Evolutionary conservation across 2,797 vertebrate genomes (phyloP).

Genomic region (Silurus aristotelis): DNA sequence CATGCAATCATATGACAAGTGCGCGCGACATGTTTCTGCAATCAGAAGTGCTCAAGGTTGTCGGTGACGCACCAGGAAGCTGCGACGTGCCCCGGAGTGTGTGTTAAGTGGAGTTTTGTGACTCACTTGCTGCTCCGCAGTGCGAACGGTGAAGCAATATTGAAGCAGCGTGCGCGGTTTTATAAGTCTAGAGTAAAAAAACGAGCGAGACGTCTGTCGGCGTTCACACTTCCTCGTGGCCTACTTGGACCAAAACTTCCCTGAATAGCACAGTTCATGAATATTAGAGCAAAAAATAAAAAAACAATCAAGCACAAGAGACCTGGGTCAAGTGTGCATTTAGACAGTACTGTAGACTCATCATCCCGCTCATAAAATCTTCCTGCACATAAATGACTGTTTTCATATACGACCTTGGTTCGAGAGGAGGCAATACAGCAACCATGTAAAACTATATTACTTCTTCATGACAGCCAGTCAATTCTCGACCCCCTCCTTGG

Average conservation of each 20-base stretch:
- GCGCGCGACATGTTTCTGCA: constrained; percentile 12
- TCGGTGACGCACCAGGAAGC: constrained; percentile 34
- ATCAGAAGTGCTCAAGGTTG: constrained; percentile 37
- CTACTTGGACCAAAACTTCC: constrained; percentile 3
- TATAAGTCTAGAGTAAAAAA: constrained; percentile 22
- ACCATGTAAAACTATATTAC: constrained; percentile 26
- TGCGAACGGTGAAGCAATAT: constrained; percentile 10
- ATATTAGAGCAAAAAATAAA: neutral
- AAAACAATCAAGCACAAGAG: neutral
- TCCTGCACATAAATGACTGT: constrained; percentile 27
- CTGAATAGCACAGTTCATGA: constrained; percentile 19
- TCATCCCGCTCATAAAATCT: constrained; percentile 31
- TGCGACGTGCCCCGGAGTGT: constrained; percentile 1
- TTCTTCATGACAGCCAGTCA: constrained; percentile 29
- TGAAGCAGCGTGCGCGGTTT: neutral
- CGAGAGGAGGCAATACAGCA: constrained; percentile 21
- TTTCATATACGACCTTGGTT: constrained; percentile 37
- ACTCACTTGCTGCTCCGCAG: constrained; percentile 18
- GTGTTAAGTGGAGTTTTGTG: constrained; percentile 27
- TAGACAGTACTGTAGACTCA: constrained; percentile 13
- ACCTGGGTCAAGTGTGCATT: constrained; percentile 39
- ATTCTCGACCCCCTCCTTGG: constrained; percentile 21
- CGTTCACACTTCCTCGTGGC: neutral
- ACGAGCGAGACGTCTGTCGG: neutral
- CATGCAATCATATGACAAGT: constrained; percentile 29